These are phyloP conservation scores for Anarhynchus alexandrinus DNA, from an alignment of 2,113 vertebrate genomes.

Conservation along the genomic window DNA sequence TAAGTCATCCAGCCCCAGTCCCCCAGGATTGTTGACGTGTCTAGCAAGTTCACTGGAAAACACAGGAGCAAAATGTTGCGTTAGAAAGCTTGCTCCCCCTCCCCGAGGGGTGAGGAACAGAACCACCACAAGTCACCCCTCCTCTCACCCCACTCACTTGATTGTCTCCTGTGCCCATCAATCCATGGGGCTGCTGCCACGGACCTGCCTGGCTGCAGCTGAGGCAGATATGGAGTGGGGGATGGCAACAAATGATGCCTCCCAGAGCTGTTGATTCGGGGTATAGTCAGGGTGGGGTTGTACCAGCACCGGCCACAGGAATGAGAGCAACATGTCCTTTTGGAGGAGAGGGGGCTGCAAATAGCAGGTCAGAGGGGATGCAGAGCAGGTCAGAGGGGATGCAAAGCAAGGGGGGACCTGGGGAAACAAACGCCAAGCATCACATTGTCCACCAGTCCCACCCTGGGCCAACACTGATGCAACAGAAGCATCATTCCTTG, in stretches of 20 bases:
- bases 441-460: background rate
- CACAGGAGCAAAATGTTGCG: background rate
- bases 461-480: background rate
- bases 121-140: background rate
- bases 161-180: background rate
- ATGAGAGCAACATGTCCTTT: background rate
- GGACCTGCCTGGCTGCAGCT: background rate
- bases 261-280: background rate
- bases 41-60: conserved; percentile 91
- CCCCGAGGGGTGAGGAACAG: background rate
- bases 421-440: background rate
- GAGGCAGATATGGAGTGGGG: background rate
- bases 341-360: background rate
- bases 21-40: conserved; percentile 87
- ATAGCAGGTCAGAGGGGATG: background rate
- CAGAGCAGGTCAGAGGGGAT: background rate
- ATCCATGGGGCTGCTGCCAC: background rate
- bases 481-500: rapidly evolving
- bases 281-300: background rate
- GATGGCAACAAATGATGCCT: background rate
- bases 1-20: conserved; percentile 98
- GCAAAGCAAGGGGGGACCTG: background rate
- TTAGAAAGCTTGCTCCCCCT: background rate
- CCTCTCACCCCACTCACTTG: background rate
- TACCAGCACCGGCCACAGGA: background rate